Conservation (phyloP, 1,140 invertebrate species). For the Pantala flavescens region DNA sequence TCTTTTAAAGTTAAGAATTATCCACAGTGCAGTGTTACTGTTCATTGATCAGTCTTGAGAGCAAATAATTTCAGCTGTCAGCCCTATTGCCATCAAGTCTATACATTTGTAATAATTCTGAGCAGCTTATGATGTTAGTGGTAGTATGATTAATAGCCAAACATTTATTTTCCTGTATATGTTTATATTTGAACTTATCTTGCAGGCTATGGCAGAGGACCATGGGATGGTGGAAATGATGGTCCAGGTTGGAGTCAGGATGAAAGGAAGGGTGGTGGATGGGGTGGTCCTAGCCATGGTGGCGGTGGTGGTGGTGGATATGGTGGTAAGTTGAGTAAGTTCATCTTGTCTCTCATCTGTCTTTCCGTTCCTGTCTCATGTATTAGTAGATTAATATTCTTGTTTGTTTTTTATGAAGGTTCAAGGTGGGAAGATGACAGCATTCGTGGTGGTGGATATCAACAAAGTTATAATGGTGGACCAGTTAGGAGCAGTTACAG, state of each 20-base stretch:
- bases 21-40: too few relatives aligned
- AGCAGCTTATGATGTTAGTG: too few relatives aligned
- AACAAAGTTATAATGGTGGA: conserved; percentile 60
- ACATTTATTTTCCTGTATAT: too few relatives aligned
- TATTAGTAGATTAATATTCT: neutral
- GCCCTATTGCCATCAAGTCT: too few relatives aligned
- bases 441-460: conserved; percentile 45
- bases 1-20: too few relatives aligned
- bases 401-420: neutral
- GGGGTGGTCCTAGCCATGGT: conserved; percentile 43
- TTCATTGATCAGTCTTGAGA: too few relatives aligned
- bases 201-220: conserved; percentile 18
- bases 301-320: conserved; percentile 20
- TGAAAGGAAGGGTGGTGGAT: conserved; percentile 20
- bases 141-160: too few relatives aligned
- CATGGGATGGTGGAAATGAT: conserved; percentile 26
- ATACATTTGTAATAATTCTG: too few relatives aligned
- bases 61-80: too few relatives aligned
- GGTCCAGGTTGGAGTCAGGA: conserved; percentile 32
- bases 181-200: too few relatives aligned
- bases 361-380: too few relatives aligned
- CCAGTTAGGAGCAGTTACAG: conserved; percentile 40
- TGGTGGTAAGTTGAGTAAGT: conserved; percentile 11
- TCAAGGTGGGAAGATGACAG: neutral
- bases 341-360: too few relatives aligned